Conservation (phyloP, 2,888 invertebrate genomes). For the Meganola albula region DNA sequence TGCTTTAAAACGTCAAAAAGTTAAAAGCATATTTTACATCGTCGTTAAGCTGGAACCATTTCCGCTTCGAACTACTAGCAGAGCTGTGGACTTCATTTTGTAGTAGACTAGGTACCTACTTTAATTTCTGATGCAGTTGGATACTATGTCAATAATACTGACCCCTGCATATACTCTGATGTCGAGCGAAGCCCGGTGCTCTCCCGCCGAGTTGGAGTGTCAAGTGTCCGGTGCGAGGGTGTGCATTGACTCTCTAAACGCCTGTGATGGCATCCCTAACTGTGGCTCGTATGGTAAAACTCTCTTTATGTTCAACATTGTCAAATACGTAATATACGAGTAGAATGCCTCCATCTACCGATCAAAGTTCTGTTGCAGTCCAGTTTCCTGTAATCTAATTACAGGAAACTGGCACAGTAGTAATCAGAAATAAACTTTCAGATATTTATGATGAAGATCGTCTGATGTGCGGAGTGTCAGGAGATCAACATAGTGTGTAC, state of each 20-base stretch:
- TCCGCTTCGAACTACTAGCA: too few species aligned
- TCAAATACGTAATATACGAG: too few species aligned
- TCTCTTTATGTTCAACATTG: too few species aligned
- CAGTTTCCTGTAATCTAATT: too few species aligned
- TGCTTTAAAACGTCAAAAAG: too few species aligned
- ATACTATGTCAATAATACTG: conserved; percentile 49
- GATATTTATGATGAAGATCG: conserved; percentile 68
- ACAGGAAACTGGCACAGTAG: not conserved
- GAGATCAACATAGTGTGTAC: conserved; percentile 47
- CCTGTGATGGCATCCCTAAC: conserved; percentile 65
- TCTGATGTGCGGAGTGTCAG: conserved; percentile 41
- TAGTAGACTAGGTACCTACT: too few species aligned
- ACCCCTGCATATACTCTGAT: conserved; percentile 49
- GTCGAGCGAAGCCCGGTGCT: conserved; percentile 32
- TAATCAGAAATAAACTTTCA: conserved; percentile 16
- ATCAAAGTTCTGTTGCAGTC: too few species aligned
- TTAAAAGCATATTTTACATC: too few species aligned
- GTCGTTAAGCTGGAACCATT: too few species aligned
- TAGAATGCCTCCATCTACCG: too few species aligned
- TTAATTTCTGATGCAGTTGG: conserved; percentile 34
- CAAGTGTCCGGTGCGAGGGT: conserved; percentile 57
- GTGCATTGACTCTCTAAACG: conserved; percentile 54
- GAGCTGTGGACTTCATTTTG: too few species aligned
- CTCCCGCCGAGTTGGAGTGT: conserved; percentile 46
- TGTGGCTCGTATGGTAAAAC: conserved; percentile 63